Base-by-base conservation (phyloP, 2,888 invertebrate genomes). In the Melangyna quadrimaculata region DNA sequence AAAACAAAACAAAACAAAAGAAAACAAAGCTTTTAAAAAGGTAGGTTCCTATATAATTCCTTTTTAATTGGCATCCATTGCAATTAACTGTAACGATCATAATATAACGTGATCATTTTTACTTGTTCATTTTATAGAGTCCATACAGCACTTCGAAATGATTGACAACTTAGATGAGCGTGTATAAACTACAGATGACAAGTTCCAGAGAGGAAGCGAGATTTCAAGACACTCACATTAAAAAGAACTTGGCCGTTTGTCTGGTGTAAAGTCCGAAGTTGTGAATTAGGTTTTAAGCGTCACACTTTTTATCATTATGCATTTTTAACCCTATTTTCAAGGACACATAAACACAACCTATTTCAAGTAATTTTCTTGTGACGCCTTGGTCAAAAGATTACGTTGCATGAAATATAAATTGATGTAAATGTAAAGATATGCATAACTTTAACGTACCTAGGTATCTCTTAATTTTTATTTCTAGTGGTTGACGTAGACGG, bases 1-100 rank as follows among this genome's bases (percentile, higher is more conserved):
- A 17, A 43, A 17, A 19, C 1, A 63, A 43, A 27, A 61, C 14
- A 45, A 65, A 29, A 65, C 27, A 43, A 63, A 19, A 65, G 19
- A 65, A 45, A 65, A 45, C 43, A 17, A 55, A 55, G 55, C 61
- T 40, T 61, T 65, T 12, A 65, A 14, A 45, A 37, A 59, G 14
- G 59, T 59, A 37, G 35, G 10, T 59, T n/a, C n/a, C n/a, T n/a
- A n/a, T n/a, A 59, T 59, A 37, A 65, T 65, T 65, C 65, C 65
- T 32, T 67, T 67, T 67, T 67, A 67, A 67, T 67, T 67, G 67
- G 48, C 51, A 51, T 67, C 35, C 35, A 22, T 51, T 24, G 51
- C 67, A 67, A 67, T 67, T 67, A 67, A 67, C 48, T 67, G 67
- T 51, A 48, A 51, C 32, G 67, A 35, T 35, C 35, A 29, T 10